Conservation (phyloP, 2,888 invertebrate genomes). For the Ischnura elegans region DNA sequence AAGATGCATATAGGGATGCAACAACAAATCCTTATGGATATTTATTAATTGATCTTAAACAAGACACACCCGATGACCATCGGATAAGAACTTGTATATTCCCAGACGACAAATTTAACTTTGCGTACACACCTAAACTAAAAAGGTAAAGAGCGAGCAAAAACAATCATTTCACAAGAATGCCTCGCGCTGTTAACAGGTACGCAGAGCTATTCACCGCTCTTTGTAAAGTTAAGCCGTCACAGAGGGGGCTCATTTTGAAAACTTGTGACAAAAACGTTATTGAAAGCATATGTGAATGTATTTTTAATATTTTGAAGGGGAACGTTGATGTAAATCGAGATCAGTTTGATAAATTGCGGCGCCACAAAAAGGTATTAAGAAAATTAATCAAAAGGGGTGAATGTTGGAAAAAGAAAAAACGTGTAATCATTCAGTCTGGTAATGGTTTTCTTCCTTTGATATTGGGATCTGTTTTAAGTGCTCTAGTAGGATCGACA, state of each 20-base stretch:
- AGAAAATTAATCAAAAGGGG: slow-evolving; percentile 10
- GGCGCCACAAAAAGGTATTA: slow-evolving; percentile 5
- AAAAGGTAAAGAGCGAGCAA: neutral
- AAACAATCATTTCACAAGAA: neutral
- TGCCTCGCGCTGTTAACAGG: neutral
- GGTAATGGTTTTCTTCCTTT: neutral
- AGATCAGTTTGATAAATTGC: too few species aligned
- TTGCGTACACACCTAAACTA: neutral
- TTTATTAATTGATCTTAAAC: slow-evolving; percentile 71
- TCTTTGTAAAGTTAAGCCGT: neutral
- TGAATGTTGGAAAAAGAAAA: slow-evolving; percentile 13
- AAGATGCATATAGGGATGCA: slow-evolving; percentile 71
- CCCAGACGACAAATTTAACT: neutral
- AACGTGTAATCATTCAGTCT: neutral
- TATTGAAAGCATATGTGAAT: slow-evolving; percentile 4
- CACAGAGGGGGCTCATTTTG: neutral
- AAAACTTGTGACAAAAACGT: slow-evolving; percentile 24
- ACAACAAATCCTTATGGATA: slow-evolving; percentile 70
- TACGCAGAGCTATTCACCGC: slow-evolving; percentile 57
- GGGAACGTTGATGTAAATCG: neutral
- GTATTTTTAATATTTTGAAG: slow-evolving; percentile 16
- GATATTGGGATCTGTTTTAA: neutral
- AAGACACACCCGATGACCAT: slow-evolving; percentile 69
- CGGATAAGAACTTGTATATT: slow-evolving; percentile 69
- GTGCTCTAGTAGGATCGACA: neutral